Percentiles rank a stretch among this genome's conserved stretches.
Conservation (phyloP, 2,888 invertebrate genomes). For the Eumerus sabulonum region DNA sequence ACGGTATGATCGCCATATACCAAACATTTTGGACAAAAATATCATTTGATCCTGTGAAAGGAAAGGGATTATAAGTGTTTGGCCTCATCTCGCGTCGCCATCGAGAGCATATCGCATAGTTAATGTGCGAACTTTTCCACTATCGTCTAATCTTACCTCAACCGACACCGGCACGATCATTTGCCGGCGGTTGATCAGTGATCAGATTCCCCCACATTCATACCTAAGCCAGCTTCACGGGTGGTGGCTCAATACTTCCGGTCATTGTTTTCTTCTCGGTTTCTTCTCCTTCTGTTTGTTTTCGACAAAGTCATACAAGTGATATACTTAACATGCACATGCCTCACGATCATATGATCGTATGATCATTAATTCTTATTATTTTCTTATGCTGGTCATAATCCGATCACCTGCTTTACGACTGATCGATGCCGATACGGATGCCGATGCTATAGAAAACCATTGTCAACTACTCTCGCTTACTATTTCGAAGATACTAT, state of each 20-base stretch:
- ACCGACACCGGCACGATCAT: conserved; percentile 50
- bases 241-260: conserved; percentile 49
- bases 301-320: conserved; percentile 19
- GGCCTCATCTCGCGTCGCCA: too few species aligned
- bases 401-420: conserved; percentile 45
- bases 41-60: conserved; percentile 53
- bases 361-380: conserved; percentile 56
- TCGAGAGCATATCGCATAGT: conserved; percentile 50
- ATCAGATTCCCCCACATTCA: conserved; percentile 36
- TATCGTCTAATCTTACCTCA: conserved; percentile 57
- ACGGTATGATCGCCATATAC: not conserved
- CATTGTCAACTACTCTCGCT: conserved; percentile 17
- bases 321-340: conserved; percentile 16
- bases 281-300: conserved; percentile 12
- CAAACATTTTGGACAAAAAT: conserved; percentile 15
- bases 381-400: conserved; percentile 49
- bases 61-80: conserved; percentile 21
- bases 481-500: conserved; percentile 15
- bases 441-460: conserved; percentile 33
- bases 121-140: conserved; percentile 67
- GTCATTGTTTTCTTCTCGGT: too few species aligned
- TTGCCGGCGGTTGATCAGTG: conserved; percentile 28
- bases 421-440: conserved; percentile 9
- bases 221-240: conserved; percentile 12
- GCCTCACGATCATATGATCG: not conserved